These are phyloP conservation scores for Orientallactaga bullata DNA, from an alignment of 2,113 vertebrate genomes.

Conservation along the genomic window DNA sequence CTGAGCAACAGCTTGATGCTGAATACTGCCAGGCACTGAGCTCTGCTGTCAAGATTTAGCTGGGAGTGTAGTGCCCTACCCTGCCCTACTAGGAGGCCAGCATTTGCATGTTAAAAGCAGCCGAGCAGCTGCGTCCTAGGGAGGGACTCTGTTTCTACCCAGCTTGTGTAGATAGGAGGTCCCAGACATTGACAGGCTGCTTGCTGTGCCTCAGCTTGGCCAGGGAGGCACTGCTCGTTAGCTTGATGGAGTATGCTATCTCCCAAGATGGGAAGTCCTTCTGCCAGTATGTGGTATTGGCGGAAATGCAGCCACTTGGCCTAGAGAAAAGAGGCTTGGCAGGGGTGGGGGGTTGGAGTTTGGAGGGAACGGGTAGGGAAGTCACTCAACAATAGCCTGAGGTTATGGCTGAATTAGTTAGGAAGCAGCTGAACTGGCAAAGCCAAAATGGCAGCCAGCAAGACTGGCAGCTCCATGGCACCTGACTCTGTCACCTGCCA, in stretches of 20 bases:
- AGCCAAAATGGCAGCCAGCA: constrained; percentile 73
- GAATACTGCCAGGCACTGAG: neutral
- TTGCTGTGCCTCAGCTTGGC: constrained; percentile 80
- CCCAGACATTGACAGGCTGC: constrained; percentile 62
- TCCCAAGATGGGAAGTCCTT: constrained; percentile 58
- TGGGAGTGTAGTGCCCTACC: constrained; percentile 9
- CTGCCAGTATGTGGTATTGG: constrained; percentile 75
- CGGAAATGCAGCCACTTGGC: constrained; percentile 73
- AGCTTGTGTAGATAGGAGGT: constrained; percentile 61
- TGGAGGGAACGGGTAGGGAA: constrained; percentile 59
- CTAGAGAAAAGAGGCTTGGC: constrained; percentile 72
- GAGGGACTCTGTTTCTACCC: constrained; percentile 64
- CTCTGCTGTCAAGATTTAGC: constrained; percentile 29
- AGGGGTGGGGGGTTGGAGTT: constrained; percentile 58
- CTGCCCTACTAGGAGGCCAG: constrained; percentile 52
- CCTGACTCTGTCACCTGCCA: constrained; percentile 74
- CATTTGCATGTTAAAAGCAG: constrained; percentile 79
- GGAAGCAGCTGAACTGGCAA: constrained; percentile 79
- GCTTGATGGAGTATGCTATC: constrained; percentile 83
- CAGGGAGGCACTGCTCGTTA: constrained; percentile 81
- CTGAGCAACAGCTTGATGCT: constrained; percentile 57
- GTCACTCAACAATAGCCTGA: constrained; percentile 76
- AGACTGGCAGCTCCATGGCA: constrained; percentile 69
- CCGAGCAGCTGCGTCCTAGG: constrained; percentile 81
- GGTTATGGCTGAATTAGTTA: constrained; percentile 79